Base-by-base conservation (phyloP, 2,888 invertebrate genomes). In the Boloria euphrosyne region DNA sequence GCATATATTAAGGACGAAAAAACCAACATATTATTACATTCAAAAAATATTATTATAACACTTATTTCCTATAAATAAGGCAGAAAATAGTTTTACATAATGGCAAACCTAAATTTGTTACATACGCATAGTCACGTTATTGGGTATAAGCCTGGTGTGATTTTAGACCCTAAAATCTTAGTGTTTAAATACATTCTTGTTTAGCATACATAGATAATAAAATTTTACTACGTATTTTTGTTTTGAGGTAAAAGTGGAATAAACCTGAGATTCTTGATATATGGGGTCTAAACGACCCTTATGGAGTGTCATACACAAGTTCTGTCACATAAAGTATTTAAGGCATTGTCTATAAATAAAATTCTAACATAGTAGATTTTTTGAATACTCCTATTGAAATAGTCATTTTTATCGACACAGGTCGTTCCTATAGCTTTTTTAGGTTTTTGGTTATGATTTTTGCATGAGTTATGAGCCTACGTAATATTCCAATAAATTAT, bases 121-220 rank as follows among this genome's bases (percentile, higher is more conserved):
- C 70, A 73, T 70, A 75, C 72, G 72, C 68, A 70, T 70, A 71
- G 71, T 71, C 72, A 72, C 72, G 69, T 70, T 46, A 62, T 27
- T 38, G 13, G 27, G 27, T 27, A 16, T 52, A 4, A 16, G n/a
- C 22, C 5, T n/a, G 13, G 14, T 13, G 27, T 7, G 22, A 53
- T 27, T 62, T 46, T 52, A 16, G 43, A 16, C 46, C 22, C 27
- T 27, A 31, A 14, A 0, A 3, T 13, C n/a, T 17, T 46, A 1
- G 4, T 0, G 0, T 46, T 16, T 31, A 16, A 16, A 46, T 6
- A 13, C 6, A 46, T 13, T 59, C 50, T 59, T 50, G 7, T 53
- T 16, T 44, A n/a, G 6, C 17, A 59, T 46, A 46, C 3, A n/a
- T 27, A n/a, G 13, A 38, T 18, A 27, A 59, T 17, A 71, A 49